phyloP scores from a whole-genome alignment of 2,888 invertebrate genomes.

The Vandiemenella viatica region DNA sequence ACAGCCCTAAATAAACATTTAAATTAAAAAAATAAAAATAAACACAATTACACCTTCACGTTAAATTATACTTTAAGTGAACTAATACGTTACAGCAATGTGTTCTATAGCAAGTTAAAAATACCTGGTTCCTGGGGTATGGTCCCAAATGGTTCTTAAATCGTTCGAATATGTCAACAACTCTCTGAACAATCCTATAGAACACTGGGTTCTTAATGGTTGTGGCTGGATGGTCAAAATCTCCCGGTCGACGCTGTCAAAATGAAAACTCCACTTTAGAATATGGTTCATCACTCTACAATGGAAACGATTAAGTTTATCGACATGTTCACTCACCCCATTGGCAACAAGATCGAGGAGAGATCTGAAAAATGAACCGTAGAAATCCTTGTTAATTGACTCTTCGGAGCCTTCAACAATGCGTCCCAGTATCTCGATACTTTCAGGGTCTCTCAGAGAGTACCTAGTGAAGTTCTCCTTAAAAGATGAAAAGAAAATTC shows the following conservation, averaged over 20 bases:
- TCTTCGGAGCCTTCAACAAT: constrained; percentile 45
- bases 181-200: constrained; percentile 45
- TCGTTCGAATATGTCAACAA: constrained; percentile 35
- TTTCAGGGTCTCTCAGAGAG: constrained; percentile 22
- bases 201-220: constrained; percentile 56
- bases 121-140: constrained; percentile 37
- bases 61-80: no score
- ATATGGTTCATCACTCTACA: no score
- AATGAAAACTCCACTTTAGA: no score
- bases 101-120: not conserved
- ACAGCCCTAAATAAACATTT: no score
- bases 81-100: not conserved
- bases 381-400: constrained; percentile 40
- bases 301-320: no score
- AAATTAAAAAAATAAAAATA: no score
- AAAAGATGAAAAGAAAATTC: not conserved
- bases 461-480: constrained; percentile 7
- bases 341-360: constrained; percentile 34
- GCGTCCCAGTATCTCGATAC: constrained; percentile 28
- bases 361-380: constrained; percentile 39
- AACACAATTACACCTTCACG: no score
- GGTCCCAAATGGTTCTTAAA: constrained; percentile 43
- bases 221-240: constrained; percentile 45
- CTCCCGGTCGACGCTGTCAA: constrained; percentile 29
- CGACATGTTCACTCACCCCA: constrained; percentile 27